Base-by-base conservation (phyloP, 1,140 invertebrate species). In the Apis laboriosa region DNA sequence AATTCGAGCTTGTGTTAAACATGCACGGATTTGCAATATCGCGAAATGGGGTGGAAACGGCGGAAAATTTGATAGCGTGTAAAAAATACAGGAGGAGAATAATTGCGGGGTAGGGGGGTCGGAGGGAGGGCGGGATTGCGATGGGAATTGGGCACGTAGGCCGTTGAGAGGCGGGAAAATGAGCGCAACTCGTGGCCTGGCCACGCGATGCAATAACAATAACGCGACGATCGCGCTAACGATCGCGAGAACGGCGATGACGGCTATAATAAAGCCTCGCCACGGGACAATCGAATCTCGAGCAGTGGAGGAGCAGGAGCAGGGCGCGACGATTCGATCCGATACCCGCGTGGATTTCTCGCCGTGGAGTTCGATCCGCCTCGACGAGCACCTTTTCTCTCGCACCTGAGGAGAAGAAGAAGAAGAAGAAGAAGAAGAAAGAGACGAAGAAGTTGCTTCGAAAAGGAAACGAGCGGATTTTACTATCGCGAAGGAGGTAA, bases 141-240 rank as follows among this genome's bases (percentile, higher is more conserved):
- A 66, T 81, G 79, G 79, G 79, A 81, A 81, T 81, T 81, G 79
- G 79, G 61, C 79, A 76, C 79, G 79, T 81, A 81, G 79, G 58
- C 53, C 28, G 61, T 58, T 53, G 68, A 63, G 78, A 55, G 79
- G 61, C 43, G 77, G 72, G 63, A 58, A 61, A 81, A 81, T 72
- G 79, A 75, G 70, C 70, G 61, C 56, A 49, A 24, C 53, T 34
- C 53, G 70, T 11, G 68, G 3, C 24, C 55, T 15, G 17, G 49
- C 51, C 78, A 24, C 24, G 51, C 72, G 63, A 66, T 58, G 79
- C 79, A 81, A 81, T 81, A 81, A 81, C 79, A 76, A 76, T 81
- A 81, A 81, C 79, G 34, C 4, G 79, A 56, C 72, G 72, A 81
- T 75, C 72, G 79, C 67, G 51, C 53, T 81, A 81, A 81, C 79